These are phyloP conservation scores for Catamblyrhynchus diadema DNA, from an alignment of 2,797 vertebrate genomes.

Conservation along the genomic window DNA sequence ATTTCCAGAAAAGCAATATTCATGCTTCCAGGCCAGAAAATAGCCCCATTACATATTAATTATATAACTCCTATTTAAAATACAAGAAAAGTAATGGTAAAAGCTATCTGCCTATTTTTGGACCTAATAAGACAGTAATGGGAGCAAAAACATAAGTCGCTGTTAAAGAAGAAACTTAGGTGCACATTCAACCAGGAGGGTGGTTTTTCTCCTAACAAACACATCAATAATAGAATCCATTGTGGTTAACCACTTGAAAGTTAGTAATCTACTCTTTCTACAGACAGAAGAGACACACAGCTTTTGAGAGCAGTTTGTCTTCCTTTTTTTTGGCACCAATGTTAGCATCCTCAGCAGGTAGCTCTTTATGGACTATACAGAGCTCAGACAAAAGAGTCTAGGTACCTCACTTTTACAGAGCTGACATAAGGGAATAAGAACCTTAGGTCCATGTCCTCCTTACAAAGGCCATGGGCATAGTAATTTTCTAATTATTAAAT, in stretches of 20 bases:
- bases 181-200: neutral
- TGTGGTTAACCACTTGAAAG: neutral
- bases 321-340: neutral
- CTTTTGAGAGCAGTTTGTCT: neutral
- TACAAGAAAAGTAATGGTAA: neutral
- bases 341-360: neutral
- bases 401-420: neutral
- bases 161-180: neutral
- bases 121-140: neutral
- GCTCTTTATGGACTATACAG: neutral
- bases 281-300: neutral
- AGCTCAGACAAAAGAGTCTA: neutral
- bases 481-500: neutral
- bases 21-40: neutral
- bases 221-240: neutral
- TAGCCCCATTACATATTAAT: neutral
- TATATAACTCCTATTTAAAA: neutral
- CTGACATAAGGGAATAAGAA: neutral
- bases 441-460: neutral
- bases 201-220: neutral
- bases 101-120: neutral
- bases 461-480: neutral
- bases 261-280: neutral
- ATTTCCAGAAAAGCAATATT: neutral
- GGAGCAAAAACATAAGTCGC: neutral